Evolutionary conservation across 2,113 vertebrate species (phyloP).

Genomic region (human (Homo sapiens)): DNA sequence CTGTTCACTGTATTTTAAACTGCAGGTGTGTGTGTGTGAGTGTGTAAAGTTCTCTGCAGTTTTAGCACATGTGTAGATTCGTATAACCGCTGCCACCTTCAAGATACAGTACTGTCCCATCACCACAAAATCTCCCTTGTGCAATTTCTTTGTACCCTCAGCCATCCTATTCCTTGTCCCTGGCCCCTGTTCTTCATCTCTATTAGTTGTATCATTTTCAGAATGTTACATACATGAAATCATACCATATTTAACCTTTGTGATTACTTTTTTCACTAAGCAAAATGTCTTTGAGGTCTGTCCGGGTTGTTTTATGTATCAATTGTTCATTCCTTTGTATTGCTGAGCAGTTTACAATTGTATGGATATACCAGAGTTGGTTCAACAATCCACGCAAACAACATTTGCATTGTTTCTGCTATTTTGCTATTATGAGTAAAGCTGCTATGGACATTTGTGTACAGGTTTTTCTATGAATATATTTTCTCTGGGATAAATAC

Average conservation of each 20-base stretch:
- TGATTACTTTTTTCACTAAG: neutral
- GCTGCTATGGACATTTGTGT: neutral
- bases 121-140: neutral
- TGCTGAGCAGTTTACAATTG: neutral
- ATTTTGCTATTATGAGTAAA: conserved; percentile 13
- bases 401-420: neutral
- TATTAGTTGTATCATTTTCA: neutral
- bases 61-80: neutral
- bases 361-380: neutral
- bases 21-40: neutral
- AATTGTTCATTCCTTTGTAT: neutral
- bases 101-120: neutral
- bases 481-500: neutral
- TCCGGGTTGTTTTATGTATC: neutral
- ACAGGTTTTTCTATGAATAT: neutral
- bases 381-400: neutral
- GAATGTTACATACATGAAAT: neutral
- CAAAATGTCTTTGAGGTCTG: neutral
- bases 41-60: neutral
- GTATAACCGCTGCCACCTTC: neutral
- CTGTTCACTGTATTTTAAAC: neutral
- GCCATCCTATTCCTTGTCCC: neutral
- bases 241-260: neutral
- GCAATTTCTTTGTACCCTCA: neutral
- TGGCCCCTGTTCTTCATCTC: neutral